Evolutionary conservation across 1,140 invertebrate species (phyloP).

Genomic region (Trichonephila clavipes): DNA sequence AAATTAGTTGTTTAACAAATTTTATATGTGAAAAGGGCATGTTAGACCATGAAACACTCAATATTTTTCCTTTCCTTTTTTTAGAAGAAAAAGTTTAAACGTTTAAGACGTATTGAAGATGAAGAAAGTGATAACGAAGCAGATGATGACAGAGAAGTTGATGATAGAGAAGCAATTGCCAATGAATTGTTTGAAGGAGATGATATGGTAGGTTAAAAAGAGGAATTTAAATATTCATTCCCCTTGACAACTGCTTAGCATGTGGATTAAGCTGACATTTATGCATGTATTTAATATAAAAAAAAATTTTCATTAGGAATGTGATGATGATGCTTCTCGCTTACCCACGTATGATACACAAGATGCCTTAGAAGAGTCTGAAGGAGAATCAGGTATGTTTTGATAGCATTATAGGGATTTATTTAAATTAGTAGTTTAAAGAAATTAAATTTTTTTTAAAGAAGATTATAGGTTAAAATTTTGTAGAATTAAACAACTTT

Average conservation of each 20-base stretch:
- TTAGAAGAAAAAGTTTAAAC: constrained; percentile 91
- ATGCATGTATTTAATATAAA: background rate
- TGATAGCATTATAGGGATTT: too few relatives aligned
- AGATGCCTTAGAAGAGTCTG: constrained; percentile 69
- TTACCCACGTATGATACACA: constrained; percentile 60
- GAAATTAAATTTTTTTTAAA: too few relatives aligned
- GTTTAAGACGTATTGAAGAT: constrained; percentile 90
- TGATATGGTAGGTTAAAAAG: constrained; percentile 86
- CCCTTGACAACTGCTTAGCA: too few relatives aligned
- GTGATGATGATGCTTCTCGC: constrained; percentile 54
- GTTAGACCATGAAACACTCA: too few relatives aligned
- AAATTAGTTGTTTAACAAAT: too few relatives aligned
- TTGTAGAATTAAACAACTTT: background rate
- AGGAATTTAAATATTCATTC: background rate
- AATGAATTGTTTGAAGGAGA: constrained; percentile 93
- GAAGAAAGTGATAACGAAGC: constrained; percentile 89
- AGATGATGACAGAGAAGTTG: constrained; percentile 66
- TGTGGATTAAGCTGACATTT: too few relatives aligned
- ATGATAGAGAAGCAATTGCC: constrained; percentile 89
- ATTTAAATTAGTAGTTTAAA: too few relatives aligned
- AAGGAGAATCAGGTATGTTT: constrained; percentile 74
- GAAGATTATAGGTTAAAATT: background rate
- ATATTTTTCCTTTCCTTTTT: constrained; percentile 68
- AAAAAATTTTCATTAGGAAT: constrained; percentile 36
- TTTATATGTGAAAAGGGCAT: too few relatives aligned